Conservation (phyloP, 2,888 invertebrate genomes). For the Nephrocerus scutellatus region DNA sequence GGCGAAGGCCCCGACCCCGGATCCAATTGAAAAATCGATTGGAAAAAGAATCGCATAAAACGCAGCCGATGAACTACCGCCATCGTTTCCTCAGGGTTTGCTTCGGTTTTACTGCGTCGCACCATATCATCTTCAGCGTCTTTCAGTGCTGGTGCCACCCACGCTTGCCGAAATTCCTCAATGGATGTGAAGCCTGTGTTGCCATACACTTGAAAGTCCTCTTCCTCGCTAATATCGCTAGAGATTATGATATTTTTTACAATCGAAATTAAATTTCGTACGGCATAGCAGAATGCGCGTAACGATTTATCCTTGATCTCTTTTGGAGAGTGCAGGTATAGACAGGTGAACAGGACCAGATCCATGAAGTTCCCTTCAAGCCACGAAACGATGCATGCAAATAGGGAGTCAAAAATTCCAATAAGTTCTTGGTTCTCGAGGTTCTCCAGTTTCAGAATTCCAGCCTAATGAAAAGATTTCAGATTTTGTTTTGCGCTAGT, state of each 20-base stretch:
- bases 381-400: conserved; percentile 94
- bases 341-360: conserved; percentile 94
- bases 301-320: conserved; percentile 74
- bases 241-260: conserved; percentile 84
- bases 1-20: conserved; percentile 50
- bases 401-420: conserved; percentile 88
- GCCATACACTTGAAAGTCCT: conserved; percentile 89
- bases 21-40: conserved; percentile 55
- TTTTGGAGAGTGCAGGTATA: conserved; percentile 87
- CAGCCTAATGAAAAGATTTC: conserved; percentile 52
- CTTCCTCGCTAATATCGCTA: conserved; percentile 86
- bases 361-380: conserved; percentile 93
- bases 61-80: conserved; percentile 74
- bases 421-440: conserved; percentile 74
- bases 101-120: conserved; percentile 52
- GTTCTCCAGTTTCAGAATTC: conserved; percentile 68
- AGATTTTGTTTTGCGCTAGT: background rate
- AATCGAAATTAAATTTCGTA: conserved; percentile 82
- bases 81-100: conserved; percentile 56
- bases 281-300: conserved; percentile 77
- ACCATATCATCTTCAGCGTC: conserved; percentile 85
- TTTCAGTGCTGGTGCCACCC: conserved; percentile 71
- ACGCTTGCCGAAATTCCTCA: conserved; percentile 64
- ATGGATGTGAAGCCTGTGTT: conserved; percentile 73
- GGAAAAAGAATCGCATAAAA: conserved; percentile 80